A percentile compares a stretch with the other conserved stretches of the same genome.
Conservation (phyloP, 1,140 invertebrate species). For the Leptopilina boulardi region DNA sequence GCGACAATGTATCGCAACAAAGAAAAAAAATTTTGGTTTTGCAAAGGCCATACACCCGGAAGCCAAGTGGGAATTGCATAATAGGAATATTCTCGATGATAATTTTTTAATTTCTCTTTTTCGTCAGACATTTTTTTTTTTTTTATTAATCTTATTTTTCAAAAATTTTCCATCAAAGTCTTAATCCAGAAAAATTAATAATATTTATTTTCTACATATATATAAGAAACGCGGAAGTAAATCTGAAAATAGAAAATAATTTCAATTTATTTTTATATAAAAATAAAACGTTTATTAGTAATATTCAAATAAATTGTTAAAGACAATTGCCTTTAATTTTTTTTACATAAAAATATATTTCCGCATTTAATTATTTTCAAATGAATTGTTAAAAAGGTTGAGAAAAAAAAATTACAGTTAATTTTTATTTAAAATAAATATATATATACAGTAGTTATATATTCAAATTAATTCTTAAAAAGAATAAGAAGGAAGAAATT, state of each 20-base stretch:
- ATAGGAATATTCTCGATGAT: background rate
- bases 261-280: background rate
- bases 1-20: conserved; percentile 4
- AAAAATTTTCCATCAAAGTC: background rate
- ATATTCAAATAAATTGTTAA: background rate
- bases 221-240: background rate
- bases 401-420: background rate
- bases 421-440: background rate
- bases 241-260: background rate
- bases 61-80: conserved; percentile 28
- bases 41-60: conserved; percentile 17
- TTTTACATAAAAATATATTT: background rate
- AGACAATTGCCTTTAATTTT: background rate
- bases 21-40: conserved; percentile 9
- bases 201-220: background rate
- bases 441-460: too few relatives aligned
- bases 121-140: background rate
- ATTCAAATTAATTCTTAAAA: too few relatives aligned
- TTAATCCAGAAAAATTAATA: background rate
- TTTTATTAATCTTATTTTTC: background rate
- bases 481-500: background rate
- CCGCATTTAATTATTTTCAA: background rate
- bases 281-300: background rate
- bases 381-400: background rate
- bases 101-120: background rate